Evolutionary conservation across 2,797 vertebrate genomes (phyloP), one percentile per base, ranked within the genome.

Genomic region (Miichthys miiuy): DNA sequence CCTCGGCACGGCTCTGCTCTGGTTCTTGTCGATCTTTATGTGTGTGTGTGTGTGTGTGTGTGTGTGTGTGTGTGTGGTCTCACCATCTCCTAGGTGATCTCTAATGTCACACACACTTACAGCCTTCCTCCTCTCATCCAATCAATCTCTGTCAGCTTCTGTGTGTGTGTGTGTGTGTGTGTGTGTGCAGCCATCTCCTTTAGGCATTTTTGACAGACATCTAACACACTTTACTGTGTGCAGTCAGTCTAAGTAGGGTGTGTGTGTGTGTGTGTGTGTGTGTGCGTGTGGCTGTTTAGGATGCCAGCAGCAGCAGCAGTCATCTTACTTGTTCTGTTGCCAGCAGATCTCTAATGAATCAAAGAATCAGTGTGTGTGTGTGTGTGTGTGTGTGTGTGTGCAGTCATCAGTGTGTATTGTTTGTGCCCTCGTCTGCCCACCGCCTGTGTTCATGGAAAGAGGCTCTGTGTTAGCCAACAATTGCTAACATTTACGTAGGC

Each of bases 31-130:
- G 42, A 82, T 89, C 66, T 38, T 57, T 87, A 44, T 74, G 58
- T 72, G 76, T 72, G 77, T 71, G 63, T 72, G 67, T 72, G 55
- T 77, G 52, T 51, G 74, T 73, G 79, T 34, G 58, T 41, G 38
- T n/a, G 25, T 27, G n/a, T 68, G 75, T 70, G 71, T 27, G 65
- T 44, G 38, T 20, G 16, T 20, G 34, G 71, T 67, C 51, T 72
- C 13, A 0, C 68, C 71, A 81, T 89, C 80, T 85, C 89, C 76
- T 73, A 62, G 83, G 84, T 89, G 88, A 89, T 91, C 84, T 81
- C 75, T 82, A 69, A 84, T 90, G 83, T 87, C 84, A 80, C 87
- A 87, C 72, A 84, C 70, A 83, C 69, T 79, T 79, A 75, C 79
- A 80, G 75, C 75, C 81, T 75, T 77, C 75, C 57, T 74, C 18